phyloP scores from a whole-genome alignment of 53 echinoderm and acorn worm species.

The Hippasteria phrygiana region DNA sequence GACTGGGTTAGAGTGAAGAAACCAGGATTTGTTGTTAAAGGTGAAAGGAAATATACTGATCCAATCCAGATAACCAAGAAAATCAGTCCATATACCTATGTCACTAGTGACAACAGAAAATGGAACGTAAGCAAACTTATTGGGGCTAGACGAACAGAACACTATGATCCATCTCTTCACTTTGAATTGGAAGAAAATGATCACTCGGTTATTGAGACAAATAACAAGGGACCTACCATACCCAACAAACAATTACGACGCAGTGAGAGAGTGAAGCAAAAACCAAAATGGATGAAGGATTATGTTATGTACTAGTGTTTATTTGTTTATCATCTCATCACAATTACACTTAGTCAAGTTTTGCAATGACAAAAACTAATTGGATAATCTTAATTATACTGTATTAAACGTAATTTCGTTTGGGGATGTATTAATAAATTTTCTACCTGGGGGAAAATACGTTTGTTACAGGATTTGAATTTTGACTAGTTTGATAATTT shows the following conservation, averaged over 20 bases:
- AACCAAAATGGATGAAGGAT: too few species aligned
- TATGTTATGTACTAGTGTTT: too few species aligned
- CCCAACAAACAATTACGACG: not conserved
- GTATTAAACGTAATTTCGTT: too few species aligned
- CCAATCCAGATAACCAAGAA: constrained; percentile 31
- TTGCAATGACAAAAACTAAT: too few species aligned
- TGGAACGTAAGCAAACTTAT: constrained; percentile 59
- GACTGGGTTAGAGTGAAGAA: constrained; percentile 59
- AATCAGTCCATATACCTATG: constrained; percentile 36
- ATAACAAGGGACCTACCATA: not conserved
- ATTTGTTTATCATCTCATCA: too few species aligned
- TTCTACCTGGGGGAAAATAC: too few species aligned
- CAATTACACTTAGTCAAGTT: too few species aligned
- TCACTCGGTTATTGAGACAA: not conserved
- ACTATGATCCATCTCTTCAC: not conserved
- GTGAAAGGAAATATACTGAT: constrained; percentile 25
- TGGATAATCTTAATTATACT: too few species aligned
- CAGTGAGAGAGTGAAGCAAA: too few species aligned
- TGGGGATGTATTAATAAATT: too few species aligned
- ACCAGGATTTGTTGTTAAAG: constrained; percentile 40
- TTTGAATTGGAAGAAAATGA: not conserved
- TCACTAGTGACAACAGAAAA: not conserved
- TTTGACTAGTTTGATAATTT: too few species aligned
- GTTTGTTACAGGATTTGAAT: too few species aligned
- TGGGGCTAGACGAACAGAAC: not conserved